phyloP scores from a whole-genome alignment of 2,797 vertebrate species.

The Tokudaia muenninki region DNA sequence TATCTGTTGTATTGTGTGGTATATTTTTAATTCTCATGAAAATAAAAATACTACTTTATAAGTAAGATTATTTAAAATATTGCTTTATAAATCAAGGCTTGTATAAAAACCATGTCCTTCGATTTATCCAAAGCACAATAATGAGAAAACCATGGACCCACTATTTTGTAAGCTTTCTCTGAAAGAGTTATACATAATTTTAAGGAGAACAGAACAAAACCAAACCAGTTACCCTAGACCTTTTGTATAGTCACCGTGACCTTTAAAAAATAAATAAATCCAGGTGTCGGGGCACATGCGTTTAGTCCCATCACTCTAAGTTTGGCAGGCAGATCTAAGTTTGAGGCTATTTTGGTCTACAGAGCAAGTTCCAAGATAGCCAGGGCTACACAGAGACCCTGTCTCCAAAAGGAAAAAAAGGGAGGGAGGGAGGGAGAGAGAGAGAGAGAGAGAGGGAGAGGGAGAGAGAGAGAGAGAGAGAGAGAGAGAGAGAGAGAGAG shows the following conservation, averaged over 20 bases:
- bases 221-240: background rate
- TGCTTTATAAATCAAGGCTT: constrained; percentile 51
- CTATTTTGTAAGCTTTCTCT: constrained; percentile 34
- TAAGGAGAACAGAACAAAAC: constrained; percentile 21
- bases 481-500: too few species aligned
- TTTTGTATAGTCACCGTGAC: constrained; percentile 40
- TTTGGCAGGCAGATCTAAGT: background rate
- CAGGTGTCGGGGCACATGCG: background rate
- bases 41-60: constrained; percentile 55
- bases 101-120: constrained; percentile 32
- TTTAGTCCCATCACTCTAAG: background rate
- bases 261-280: background rate
- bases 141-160: constrained; percentile 28
- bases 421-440: too few species aligned
- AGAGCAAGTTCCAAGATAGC: background rate
- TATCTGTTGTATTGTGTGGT: background rate
- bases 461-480: too few species aligned
- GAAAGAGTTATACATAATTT: constrained; percentile 29
- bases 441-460: too few species aligned
- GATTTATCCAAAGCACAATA: constrained; percentile 50
- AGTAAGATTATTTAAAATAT: constrained; percentile 45
- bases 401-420: background rate
- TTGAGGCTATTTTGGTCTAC: background rate
- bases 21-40: constrained; percentile 53
- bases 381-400: background rate